Base-by-base conservation (phyloP, 1,140 invertebrate genomes). In the Andricus grossulariae region DNA sequence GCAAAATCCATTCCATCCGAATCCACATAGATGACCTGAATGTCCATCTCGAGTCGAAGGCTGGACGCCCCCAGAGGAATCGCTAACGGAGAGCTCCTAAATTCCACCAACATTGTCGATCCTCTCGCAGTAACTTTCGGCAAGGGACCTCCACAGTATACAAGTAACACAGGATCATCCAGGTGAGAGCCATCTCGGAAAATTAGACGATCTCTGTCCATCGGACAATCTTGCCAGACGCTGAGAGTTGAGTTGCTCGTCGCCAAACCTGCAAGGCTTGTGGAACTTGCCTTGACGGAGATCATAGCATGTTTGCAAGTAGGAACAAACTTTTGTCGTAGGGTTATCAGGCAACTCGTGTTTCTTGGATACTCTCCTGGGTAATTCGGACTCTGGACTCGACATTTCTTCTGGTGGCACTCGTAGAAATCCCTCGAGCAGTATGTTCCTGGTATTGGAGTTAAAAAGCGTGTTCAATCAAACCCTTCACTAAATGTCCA, bases 261-360 rank as follows among this genome's bases (percentile, higher is more conserved):
- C 6, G 79, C 84, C 21, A 85, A 57, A 0, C 83, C 84, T 3
- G 73, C 82, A 0, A 80, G 77, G 10, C 88, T 83, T 0, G 80
- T 76, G 0, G 85, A 55, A 1, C 85, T 87, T 0, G 83, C 83
- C 72, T 88, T 90, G 15, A 97, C 95, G 2, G 95, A 94, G 81
- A 97, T 96, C 95, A 97, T 97, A 3, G 96, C 96, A 88, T 97
- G 96, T 88, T 97, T 97, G 88, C 96, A 97, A 8, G 95, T 96
- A 0, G 96, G 96, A 39, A 97, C 95, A 80, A 94, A 94, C 87
- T 96, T 95, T 88, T 97, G 96, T 16, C 95, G 92, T 72, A 97
- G 90, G 19, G 94, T 96, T 92, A 96, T 95, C 84, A 95, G 94
- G 87, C 96, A 97, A 12, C 95, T 96, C 5, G 97, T 96, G 88